Base-by-base conservation (phyloP, 2,797 vertebrate genomes). In the Sebastes hubbsi region DNA sequence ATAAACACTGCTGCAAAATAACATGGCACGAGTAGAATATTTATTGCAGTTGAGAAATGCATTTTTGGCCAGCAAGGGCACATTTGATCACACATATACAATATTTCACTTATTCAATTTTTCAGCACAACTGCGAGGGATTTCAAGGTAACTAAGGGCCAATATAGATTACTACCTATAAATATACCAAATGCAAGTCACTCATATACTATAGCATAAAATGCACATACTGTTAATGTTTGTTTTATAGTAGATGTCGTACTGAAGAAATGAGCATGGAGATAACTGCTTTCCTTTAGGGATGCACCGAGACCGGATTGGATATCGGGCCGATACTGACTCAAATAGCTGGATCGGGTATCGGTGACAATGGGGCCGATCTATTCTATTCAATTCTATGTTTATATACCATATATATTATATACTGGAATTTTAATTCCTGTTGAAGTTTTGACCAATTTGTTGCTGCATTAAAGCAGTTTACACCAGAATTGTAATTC, bases 1-100 rank as follows among this genome's bases (percentile, higher is more conserved):
- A 84, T 73, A 81, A 88, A 84, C 78, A 80, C 75, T 49, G 20
- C 49, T 80, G 86, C 68, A 83, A 22, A 84, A 80, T 72, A 75
- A 85, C 61, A 70, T 34, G 18, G 68, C 56, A 72, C 2, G 0
- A 55, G 70, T 52, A 16, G 34, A 67, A 59, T 54, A 81, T 85
- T 85, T 74, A 52, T 72, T 64, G 27, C 25, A 14, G 13, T 62
- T 27, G 20, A 42, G 30, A n/a, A 42, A 25, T 16, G 2, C 27
- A 30, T 49, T 25, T 42, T 61, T 42, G 18, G 55, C 56, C 75
- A 63, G 52, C 29, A 24, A 38, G 46, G 32, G 30, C 67, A 70
- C 75, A 67, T 81, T 81, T 83, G 24, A 54, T 75, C 87, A 68
- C 75, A 80, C 22, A 24, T 81, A 62, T 63, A 75, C 58, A 76